Percentiles rank a stretch among this genome's conserved stretches.
phyloP scores from a whole-genome alignment of 2,888 invertebrate species.

The Molorchus minor region DNA sequence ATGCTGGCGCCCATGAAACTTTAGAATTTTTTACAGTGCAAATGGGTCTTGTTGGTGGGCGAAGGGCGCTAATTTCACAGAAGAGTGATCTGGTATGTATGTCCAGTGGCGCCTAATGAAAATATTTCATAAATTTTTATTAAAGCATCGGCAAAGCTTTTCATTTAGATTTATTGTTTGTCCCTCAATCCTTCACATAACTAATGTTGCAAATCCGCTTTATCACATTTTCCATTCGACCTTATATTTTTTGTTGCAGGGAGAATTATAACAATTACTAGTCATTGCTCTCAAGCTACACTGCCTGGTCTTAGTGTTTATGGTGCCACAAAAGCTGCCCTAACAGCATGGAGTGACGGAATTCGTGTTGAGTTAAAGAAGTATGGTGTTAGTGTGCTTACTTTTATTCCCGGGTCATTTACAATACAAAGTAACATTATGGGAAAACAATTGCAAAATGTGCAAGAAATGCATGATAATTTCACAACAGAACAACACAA shows the following conservation, averaged over 20 bases:
- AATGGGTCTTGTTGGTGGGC: too few species aligned
- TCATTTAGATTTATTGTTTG: too few species aligned
- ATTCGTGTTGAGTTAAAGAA: conserved; percentile 77
- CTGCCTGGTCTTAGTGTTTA: conserved; percentile 81
- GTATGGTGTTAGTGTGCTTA: conserved; percentile 76
- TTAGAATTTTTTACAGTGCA: too few species aligned
- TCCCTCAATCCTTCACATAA: too few species aligned
- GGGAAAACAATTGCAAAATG: conserved; percentile 69
- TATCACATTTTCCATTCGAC: not conserved
- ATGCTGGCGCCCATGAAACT: too few species aligned
- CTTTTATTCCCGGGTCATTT: conserved; percentile 84
- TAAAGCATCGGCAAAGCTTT: too few species aligned
- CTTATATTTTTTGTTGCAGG: conserved; percentile 60
- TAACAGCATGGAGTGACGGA: conserved; percentile 77
- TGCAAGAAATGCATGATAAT: conserved; percentile 70
- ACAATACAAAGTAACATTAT: conserved; percentile 75
- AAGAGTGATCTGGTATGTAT: too few species aligned
- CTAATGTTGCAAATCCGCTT: too few species aligned
- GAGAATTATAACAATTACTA: conserved; percentile 82
- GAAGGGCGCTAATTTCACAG: too few species aligned
- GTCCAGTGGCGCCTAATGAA: too few species aligned
- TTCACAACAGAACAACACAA: conserved; percentile 71
- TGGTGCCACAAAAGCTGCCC: conserved; percentile 82
- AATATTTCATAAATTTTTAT: too few species aligned
- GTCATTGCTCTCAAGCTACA: conserved; percentile 79